phyloP scores from a whole-genome alignment of 2,797 vertebrate genomes.

The Microctenopoma stevenorrisi region DNA sequence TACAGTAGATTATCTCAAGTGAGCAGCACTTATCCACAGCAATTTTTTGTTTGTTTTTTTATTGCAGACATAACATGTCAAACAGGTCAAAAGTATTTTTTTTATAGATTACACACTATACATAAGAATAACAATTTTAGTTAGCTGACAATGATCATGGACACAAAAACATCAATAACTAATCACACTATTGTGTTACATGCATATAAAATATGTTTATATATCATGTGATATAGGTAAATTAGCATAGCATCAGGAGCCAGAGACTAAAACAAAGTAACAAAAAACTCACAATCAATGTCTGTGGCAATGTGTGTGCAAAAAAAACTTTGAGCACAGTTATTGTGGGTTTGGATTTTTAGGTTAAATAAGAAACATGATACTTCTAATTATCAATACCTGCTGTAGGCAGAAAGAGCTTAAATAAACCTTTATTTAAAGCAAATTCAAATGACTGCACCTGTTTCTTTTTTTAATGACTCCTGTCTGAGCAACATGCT shows the following conservation, averaged over 20 bases:
- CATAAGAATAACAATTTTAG: constrained; percentile 6
- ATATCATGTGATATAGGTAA: constrained; percentile 32
- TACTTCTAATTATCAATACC: neutral
- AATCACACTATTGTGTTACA: constrained; percentile 45
- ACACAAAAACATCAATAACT: constrained; percentile 32
- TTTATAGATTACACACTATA: constrained; percentile 2
- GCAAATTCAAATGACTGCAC: constrained; percentile 21
- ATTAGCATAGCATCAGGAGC: constrained; percentile 41
- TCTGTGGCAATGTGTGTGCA: constrained; percentile 33
- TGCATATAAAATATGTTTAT: constrained; percentile 48
- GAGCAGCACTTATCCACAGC: neutral
- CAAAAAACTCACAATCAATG: constrained; percentile 23
- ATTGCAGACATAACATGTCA: constrained; percentile 35
- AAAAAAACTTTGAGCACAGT: constrained; percentile 11
- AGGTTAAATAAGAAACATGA: neutral
- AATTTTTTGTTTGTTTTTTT: neutral
- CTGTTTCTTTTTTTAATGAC: constrained; percentile 7
- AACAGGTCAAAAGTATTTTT: constrained; percentile 2
- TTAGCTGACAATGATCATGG: neutral
- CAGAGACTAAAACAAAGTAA: constrained; percentile 40
- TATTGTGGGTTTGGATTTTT: neutral
- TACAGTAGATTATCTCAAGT: no score
- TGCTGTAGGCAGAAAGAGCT: neutral
- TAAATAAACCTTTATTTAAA: constrained; percentile 18
- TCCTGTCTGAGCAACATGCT: constrained; percentile 13